A percentile compares a stretch with the other conserved stretches of the same genome.
Evolutionary conservation across 2,888 invertebrate genomes (phyloP).

Genomic region (Pocota personata): DNA sequence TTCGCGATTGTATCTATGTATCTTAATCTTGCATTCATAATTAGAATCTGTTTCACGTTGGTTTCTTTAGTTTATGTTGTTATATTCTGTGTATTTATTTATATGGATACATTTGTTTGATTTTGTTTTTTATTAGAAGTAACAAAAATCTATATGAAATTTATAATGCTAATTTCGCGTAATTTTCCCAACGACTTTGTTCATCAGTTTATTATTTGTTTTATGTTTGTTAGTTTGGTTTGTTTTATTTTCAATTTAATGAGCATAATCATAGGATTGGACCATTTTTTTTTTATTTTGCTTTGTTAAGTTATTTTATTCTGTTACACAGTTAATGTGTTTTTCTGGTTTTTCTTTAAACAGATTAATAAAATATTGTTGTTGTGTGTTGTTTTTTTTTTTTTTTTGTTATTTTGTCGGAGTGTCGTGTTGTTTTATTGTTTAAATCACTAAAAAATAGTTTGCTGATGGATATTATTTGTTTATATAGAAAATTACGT

Average conservation of each 20-base stretch:
- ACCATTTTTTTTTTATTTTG: constrained; percentile 58
- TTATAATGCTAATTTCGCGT: constrained; percentile 46
- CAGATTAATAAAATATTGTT: constrained; percentile 52
- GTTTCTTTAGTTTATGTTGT: constrained; percentile 18
- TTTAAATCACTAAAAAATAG: constrained; percentile 70
- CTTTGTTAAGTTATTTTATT: constrained; percentile 18
- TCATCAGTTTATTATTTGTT: constrained; percentile 47
- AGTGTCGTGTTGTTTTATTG: constrained; percentile 67
- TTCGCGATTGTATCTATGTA: constrained; percentile 48
- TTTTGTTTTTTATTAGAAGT: constrained; percentile 52
- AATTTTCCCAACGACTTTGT: constrained; percentile 49
- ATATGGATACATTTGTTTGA: constrained; percentile 50
- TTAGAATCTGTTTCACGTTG: constrained; percentile 58
- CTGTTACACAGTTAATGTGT: constrained; percentile 32
- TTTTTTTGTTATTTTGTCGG: constrained; percentile 47
- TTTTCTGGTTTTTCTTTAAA: constrained; percentile 21
- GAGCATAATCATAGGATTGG: constrained; percentile 71
- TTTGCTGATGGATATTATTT: constrained; percentile 56
- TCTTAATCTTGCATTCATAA: constrained; percentile 45
- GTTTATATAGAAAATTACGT: constrained; percentile 54
- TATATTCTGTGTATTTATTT: constrained; percentile 50
- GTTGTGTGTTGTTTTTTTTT: constrained; percentile 26
- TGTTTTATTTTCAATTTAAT: constrained; percentile 50
- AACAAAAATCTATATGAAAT: constrained; percentile 70
- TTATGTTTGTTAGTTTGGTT: constrained; percentile 14